Evolutionary conservation across 2,797 vertebrate species (phyloP), one percentile per base, ranked within the genome.

Genomic region (Allobates femoralis): DNA sequence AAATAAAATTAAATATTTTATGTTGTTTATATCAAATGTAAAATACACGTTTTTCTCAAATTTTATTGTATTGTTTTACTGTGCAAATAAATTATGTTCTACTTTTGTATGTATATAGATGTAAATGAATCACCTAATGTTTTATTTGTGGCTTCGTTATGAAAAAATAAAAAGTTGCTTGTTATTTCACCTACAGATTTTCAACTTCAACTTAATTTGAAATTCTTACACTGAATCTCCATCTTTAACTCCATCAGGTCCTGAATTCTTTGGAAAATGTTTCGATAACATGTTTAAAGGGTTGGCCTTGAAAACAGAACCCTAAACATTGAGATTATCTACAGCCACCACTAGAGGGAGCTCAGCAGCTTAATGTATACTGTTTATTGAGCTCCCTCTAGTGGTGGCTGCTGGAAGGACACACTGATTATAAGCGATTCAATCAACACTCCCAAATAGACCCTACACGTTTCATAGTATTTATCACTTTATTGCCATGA

Each of bases 401-500:
- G 41, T 46, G 41, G 41, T 11, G 41, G 41, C 41, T 46, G 41
- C 79, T 77, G 34, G 60, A 46, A 69, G 85, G 69, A 8, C 79
- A 67, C 16, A 76, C 8, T 62, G 50, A 73, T 55, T 58, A 66
- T 11, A 23, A 75, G 16, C 11, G 21, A 46, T 55, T 21, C 46
- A 62, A 30, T 66, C 3, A 62, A 16, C 50, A 18, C 53, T 30
- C 10, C 28, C 46, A 76, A 18, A 34, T n/a, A 76, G 26, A 53
- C 8, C 53, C n/a, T 50, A 64, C 11, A 64, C 37, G 11, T 76
- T 66, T 74, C 34, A 50, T 85, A 28, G 56, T 55, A 66, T 53
- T 71, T 64, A 55, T 64, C 75, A 85, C 55, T 85, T 71, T 81
- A 62, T 86, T 86, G 37, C 66, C 69, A 46, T 73, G 46, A 21